Percentiles rank a stretch among this genome's conserved stretches.
phyloP scores from a whole-genome alignment of 2,113 vertebrate genomes.

The Menura novaehollandiae region DNA sequence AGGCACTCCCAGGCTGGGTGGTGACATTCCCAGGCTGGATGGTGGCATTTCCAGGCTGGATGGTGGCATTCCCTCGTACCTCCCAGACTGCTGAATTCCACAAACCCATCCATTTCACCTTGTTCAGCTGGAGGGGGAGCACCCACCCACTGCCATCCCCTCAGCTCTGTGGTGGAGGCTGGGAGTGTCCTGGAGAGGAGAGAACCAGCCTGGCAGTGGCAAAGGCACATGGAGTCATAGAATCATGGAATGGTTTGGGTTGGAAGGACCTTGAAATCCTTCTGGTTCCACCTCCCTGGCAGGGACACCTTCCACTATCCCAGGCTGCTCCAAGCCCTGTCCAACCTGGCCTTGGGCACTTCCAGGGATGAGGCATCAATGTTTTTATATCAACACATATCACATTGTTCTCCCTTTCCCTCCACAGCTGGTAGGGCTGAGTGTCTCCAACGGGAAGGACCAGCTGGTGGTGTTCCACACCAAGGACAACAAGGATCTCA shows the following conservation, averaged over 20 bases:
- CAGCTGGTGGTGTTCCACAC: conserved; percentile 97
- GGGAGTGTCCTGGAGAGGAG: not conserved
- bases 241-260: not conserved
- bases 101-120: not conserved
- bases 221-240: not conserved
- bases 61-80: not conserved
- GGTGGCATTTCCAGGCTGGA: too few relatives aligned
- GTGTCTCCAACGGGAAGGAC: conserved; percentile 94
- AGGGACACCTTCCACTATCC: not conserved
- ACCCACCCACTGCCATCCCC: not conserved
- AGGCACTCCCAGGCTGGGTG: not conserved
- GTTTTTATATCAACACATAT: accelerated
- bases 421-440: conserved; percentile 88
- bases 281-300: not conserved
- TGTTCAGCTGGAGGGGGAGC: not conserved
- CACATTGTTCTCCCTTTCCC: not conserved
- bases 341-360: not conserved
- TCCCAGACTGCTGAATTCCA: not conserved
- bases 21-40: too few relatives aligned
- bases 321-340: accelerated
- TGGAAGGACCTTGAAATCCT: not conserved
- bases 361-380: accelerated
- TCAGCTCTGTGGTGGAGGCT: not conserved
- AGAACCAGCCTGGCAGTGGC: not conserved
- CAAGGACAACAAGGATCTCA: conserved; percentile 93